Base-by-base conservation (phyloP, 35 echinoderm and acorn worm genomes). In the Heliocidaris tuberculata region DNA sequence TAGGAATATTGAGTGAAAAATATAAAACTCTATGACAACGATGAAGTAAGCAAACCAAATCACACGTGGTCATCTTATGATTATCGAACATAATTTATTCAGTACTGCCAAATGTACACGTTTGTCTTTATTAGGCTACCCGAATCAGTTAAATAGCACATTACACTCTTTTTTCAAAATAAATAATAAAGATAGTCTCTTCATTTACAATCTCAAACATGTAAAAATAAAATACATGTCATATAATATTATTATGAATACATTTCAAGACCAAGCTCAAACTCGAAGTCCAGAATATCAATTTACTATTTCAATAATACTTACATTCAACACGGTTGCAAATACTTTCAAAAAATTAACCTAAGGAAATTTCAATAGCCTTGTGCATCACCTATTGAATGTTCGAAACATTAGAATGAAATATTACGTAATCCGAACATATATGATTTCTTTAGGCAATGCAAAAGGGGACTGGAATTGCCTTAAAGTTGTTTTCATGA, bases 91-190 rank as follows among this genome's bases (percentile, higher is more conserved):
- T 78, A 78, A 78, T 78, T 78, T 78, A 78, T 78, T 78, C 65
- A 78, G 65, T 78, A 78, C 65, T 78, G 65, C 65, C 65, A 24
- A 19, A 78, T 78, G 65, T 78, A 78, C 65, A 78, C 65, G 65
- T 78, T 78, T 71, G 61, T 78, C 27, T 78, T 78, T 78, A 27
- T 27, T 78, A 7, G 21, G 65, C 65, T 78, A 78, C 65, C 65
- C 65, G 65, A 78, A 78, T 78, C 65, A 27, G 2, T 78, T 78
- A 78, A 78, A 78, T 78, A 78, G 65, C 65, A 78, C 65, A 29
- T 78, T 78, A 78, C 65, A n/a, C 27, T 78, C 65, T 78, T 78
- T 56, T 78, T 78, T n/a, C 65, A 78, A 78, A 78, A 78, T 78
- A 78, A 78, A 78, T 78, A 78, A 78, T 78, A 78, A n/a, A 78